A percentile compares a stretch with the other conserved stretches of the same genome.
Evolutionary conservation across 2,113 vertebrate species (phyloP).

Genomic region (Gnathonemus echidnorhynchus): DNA sequence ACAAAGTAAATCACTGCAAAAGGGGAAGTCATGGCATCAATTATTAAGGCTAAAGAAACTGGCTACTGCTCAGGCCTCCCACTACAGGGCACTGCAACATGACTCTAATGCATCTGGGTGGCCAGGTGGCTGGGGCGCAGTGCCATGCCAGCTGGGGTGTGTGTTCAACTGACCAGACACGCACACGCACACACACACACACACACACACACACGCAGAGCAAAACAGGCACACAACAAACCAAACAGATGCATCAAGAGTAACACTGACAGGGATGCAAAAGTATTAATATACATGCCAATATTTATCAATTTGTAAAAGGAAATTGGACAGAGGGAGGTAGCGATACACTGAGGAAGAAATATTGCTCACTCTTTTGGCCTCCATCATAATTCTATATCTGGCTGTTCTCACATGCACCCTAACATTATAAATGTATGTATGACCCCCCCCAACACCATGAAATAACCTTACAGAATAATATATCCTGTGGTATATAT

Average conservation of each 20-base stretch:
- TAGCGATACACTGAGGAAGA: background rate
- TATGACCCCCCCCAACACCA: background rate
- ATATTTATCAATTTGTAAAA: background rate
- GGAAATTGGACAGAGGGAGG: background rate
- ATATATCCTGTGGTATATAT: background rate
- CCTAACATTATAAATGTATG: background rate
- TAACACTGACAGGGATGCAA: background rate
- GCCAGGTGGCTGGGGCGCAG: constrained; percentile 40
- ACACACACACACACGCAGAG: background rate
- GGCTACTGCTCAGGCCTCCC: constrained; percentile 25
- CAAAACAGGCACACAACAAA: background rate
- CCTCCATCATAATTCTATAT: background rate
- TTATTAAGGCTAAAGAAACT: constrained; percentile 34
- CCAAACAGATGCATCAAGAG: background rate
- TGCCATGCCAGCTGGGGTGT: constrained; percentile 11
- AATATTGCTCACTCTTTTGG: background rate
- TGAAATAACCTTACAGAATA: background rate
- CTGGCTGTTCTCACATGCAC: background rate
- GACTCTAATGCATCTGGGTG: constrained; percentile 35
- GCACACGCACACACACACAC: background rate
- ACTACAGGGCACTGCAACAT: constrained; percentile 23
- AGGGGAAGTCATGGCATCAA: constrained; percentile 31
- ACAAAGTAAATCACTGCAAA: constrained; percentile 31
- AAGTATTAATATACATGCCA: background rate
- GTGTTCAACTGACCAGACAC: background rate